A percentile compares a stretch with the other conserved stretches of the same genome.
Conservation (phyloP, 2,797 vertebrate species). For the Danio albolineatus region DNA sequence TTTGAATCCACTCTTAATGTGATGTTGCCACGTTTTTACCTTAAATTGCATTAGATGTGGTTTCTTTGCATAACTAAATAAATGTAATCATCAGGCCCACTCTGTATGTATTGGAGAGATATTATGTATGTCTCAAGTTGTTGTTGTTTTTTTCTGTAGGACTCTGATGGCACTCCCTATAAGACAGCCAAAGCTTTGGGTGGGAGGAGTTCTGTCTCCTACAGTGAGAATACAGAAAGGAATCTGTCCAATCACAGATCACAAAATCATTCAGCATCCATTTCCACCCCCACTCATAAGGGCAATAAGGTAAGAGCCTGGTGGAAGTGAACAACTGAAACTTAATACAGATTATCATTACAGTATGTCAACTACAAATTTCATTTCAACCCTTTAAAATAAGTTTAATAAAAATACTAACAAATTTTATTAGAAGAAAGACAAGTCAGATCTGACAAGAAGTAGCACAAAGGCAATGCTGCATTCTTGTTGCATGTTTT, state of each 20-base stretch:
- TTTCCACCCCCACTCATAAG: conserved; percentile 84
- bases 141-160: conserved; percentile 73
- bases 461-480: no score
- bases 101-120: not conserved
- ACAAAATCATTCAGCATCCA: conserved; percentile 84
- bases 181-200: conserved; percentile 94
- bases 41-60: not conserved
- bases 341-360: not conserved
- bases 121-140: not conserved
- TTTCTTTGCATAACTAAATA: no score
- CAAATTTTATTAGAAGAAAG: no score
- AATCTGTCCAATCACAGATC: conserved; percentile 78
- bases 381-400: not conserved
- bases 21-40: not conserved
- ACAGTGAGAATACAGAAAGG: conserved; percentile 82
- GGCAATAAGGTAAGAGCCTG: conserved; percentile 88
- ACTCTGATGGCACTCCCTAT: conserved; percentile 95
- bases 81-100: no score
- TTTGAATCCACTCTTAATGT: not conserved
- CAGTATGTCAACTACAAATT: not conserved
- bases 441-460: no score
- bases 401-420: no score
- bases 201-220: conserved; percentile 79
- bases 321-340: not conserved
- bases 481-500: no score